Base-by-base conservation (phyloP, 2,113 vertebrate species). In the Peromyscus maniculatus region DNA sequence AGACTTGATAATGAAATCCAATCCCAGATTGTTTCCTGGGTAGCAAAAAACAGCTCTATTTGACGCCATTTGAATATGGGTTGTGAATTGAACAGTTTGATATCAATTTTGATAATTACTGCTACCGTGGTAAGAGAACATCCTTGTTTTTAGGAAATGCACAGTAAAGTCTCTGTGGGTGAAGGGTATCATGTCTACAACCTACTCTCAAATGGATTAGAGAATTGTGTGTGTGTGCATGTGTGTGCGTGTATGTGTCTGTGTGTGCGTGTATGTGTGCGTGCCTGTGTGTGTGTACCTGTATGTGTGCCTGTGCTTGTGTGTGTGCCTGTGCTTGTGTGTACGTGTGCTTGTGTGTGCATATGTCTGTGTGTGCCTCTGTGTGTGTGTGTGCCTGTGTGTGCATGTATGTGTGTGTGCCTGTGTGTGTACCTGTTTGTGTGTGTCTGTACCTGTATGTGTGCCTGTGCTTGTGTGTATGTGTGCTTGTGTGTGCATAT, bases 21-120 rank as follows among this genome's bases (percentile, higher is more conserved):
- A 28, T 74, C 10, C 71, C 59, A 15, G 69, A 66, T 80, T 83
- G 17, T 84, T 62, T 91, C 43, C n/a, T 64, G 39, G 43, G 57
- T 82, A 95, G 80, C 4, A 67, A 71, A 94, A 84, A 31, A 49
- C 16, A 90, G 24, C 74, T 90, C 5, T 55, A 49, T 46, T 49
- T 94, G 55, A 87, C 79, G n/a, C 59, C 16, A 71, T 86, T 71
- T 92, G 77, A 94, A 87, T 94, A 43, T 64, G 16, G 69, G 89
- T 92, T 75, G 36, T 92, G 80, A 92, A 67, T 86, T 87, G 66
- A 67, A 49, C 36, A 57, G 33, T 64, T 31, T 71, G 82, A 5
- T n/a, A 87, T 52, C 62, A 55, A 0, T 75, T 91, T 88, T 16
- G 8, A 16, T 91, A 52, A 92, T 19, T 79, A 67, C 3, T 64